A percentile compares a stretch with the other conserved stretches of the same genome.
phyloP scores from a whole-genome alignment of 2,888 invertebrate species.

The Sarcophaga variegata region DNA sequence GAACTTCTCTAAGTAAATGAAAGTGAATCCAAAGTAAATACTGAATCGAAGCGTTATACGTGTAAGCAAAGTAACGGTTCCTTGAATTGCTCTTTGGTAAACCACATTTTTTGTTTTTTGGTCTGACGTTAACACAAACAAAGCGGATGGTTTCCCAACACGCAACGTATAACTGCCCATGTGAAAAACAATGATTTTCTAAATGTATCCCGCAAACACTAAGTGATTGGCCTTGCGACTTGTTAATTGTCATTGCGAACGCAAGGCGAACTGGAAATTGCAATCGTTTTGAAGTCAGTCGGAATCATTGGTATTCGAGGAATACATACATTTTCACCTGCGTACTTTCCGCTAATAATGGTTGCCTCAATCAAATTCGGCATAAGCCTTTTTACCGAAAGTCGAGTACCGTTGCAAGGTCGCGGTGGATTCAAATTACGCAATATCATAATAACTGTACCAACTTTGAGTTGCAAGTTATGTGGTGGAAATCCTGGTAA shows the following conservation, averaged over 20 bases:
- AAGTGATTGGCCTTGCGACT: conserved; percentile 63
- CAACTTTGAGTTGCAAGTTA: conserved; percentile 71
- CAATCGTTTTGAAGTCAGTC: conserved; percentile 58
- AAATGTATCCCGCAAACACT: conserved; percentile 51
- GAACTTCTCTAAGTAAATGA: conserved; percentile 46
- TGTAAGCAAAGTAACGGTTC: conserved; percentile 42
- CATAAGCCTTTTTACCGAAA: too few species aligned
- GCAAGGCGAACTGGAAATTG: conserved; percentile 23
- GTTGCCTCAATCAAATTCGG: too few species aligned
- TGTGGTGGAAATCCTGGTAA: conserved; percentile 53
- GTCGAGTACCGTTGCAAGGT: conserved; percentile 66
- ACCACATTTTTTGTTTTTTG: conserved; percentile 29
- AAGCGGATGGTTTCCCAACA: too few species aligned
- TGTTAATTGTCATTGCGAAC: conserved; percentile 63
- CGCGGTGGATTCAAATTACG: conserved; percentile 72
- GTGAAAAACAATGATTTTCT: too few species aligned
- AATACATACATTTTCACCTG: conserved; percentile 54
- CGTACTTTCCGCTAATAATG: conserved; percentile 49
- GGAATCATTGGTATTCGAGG: conserved; percentile 62
- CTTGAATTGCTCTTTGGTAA: background rate
- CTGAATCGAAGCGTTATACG: conserved; percentile 28
- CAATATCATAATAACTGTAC: conserved; percentile 71
- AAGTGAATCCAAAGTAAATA: conserved; percentile 23
- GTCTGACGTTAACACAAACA: background rate
- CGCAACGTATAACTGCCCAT: too few species aligned